Conservation (phyloP, 53 echinoderm and acorn worm species). For the Arbacia lixula region DNA sequence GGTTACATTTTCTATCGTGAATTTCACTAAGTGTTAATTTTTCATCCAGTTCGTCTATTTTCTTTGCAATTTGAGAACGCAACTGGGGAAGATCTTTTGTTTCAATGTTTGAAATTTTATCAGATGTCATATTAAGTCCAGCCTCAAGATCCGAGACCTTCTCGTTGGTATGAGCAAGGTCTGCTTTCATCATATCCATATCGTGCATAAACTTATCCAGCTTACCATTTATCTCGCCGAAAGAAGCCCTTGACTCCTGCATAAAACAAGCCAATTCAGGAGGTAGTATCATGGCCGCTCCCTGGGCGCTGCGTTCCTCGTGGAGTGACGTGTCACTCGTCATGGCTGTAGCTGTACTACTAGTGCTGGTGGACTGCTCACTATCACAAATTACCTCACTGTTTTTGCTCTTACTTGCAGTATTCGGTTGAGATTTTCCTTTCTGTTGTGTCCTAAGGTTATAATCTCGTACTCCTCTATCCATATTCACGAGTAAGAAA, state of each 20-base stretch:
- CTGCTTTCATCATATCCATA: not conserved
- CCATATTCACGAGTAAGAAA: too few relatives aligned
- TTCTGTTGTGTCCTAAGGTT: too few relatives aligned
- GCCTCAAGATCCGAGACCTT: not conserved
- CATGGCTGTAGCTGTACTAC: not conserved
- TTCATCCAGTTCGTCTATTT: not conserved
- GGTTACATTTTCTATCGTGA: not conserved
- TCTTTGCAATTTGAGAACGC: not conserved
- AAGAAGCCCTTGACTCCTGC: not conserved
- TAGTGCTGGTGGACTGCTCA: not conserved
- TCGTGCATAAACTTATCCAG: not conserved
- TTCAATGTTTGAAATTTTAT: not conserved
- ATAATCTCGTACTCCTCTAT: too few relatives aligned
- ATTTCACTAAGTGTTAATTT: not conserved
- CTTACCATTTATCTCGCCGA: not conserved
- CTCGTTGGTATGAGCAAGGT: not conserved
- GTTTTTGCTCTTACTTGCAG: too few relatives aligned
- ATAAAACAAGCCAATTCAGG: not conserved
- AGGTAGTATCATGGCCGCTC: not conserved
- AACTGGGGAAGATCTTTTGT: not conserved
- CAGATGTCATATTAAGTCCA: not conserved
- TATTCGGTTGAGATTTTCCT: too few relatives aligned
- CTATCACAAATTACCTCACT: too few relatives aligned
- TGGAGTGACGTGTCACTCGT: conserved; percentile 6
- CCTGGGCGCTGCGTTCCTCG: not conserved